Evolutionary conservation across 2,797 vertebrate genomes (phyloP), one percentile per base, ranked within the genome.

Genomic region (Clarias laeviceps): DNA sequence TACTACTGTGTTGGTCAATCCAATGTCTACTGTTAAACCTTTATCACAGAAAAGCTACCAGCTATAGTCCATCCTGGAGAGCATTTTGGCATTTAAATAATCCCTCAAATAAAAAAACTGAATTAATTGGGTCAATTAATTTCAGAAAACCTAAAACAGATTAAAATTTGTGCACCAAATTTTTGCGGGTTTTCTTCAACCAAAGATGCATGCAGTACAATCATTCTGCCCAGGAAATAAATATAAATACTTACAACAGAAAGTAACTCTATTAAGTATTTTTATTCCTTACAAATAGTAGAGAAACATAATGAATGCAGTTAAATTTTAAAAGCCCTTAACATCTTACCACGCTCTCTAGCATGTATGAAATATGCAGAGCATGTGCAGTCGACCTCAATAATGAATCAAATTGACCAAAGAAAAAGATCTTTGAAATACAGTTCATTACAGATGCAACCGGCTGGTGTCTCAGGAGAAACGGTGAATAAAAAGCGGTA

Each of bases 331-430:
- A 11, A 45, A 80, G 29, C 56, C 22, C 57, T 77, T 59, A 73
- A 50, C 59, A 64, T 64, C 14, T n/a, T 27, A 11, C 61, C 61
- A 64, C 4, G 6, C 32, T 62, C 59, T n/a, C 27, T 40, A 62
- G 59, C 34, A 62, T 37, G 24, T 80, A 80, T 5, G 37, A 79
- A 79, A 74, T 45, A 80, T 80, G 17, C 59, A 27, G 56, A 80
- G 24, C 37, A 65, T 64, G 34, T 80, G 37, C 24, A 5, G 24
- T 5, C 27, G 24, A 80, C 61, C 37, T 27, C 12, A 4, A 40
- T 40, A 45, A 40, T 40, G 22, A 22, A 79, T n/a, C 22, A 61
- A 79, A 37, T 45, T 65, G 37, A 80, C 61, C n/a, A 80, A n/a
- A 59, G 29, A 29, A 45, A 45, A 50, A 80, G 34, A 80, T 65